Base-by-base conservation (phyloP, 1,140 invertebrate species). In the Drosophila kanapiae region DNA sequence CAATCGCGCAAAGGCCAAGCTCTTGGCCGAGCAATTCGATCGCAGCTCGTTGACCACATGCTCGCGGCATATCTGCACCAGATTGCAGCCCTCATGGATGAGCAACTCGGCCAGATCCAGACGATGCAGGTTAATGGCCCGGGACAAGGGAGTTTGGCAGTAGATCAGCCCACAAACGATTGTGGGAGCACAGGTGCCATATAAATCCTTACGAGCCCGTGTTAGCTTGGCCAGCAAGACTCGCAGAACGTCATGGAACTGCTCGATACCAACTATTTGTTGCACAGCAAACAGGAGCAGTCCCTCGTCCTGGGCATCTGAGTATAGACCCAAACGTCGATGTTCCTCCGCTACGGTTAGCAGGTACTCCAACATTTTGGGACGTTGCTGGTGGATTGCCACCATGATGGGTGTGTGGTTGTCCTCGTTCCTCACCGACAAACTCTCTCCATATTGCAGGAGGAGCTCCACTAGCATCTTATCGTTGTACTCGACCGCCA, bases 341-440 rank as follows among this genome's bases (percentile, higher is more conserved):
- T 82, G 84, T 47, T 75, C 45, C 40, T 78, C 47, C 0, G 94
- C 94, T 81, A 93, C 82, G 49, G 91, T 79, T 5, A 95, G 61
- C 43, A 95, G 90, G 40, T 93, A 93, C 74, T 93, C 85, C 10
- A 94, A 92, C 67, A 95, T 92, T 8, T 93, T 79, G 7, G 94
- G 83, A 77, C 95, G 94, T 48, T 94, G 93, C 54, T 93, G 94
- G 8, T 93, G 93, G 59, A 95, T 94, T 35, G 95, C 95, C n/a
- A 94, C 83, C 90, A 95, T 94, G 7, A 96, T 92, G 7, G 95
- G 95, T 1, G 95, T 95, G 51, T 94, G 93, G 11, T 95, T 95
- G 59, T 93, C 92, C 31, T 93, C 85, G 88, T 95, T 94, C 3
- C 94, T 91, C 4, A 94, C 76, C 76, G 94, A 95, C 13, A 94